Evolutionary conservation across 2,888 invertebrate genomes (phyloP).

Genomic region (Oscheius sp.): DNA sequence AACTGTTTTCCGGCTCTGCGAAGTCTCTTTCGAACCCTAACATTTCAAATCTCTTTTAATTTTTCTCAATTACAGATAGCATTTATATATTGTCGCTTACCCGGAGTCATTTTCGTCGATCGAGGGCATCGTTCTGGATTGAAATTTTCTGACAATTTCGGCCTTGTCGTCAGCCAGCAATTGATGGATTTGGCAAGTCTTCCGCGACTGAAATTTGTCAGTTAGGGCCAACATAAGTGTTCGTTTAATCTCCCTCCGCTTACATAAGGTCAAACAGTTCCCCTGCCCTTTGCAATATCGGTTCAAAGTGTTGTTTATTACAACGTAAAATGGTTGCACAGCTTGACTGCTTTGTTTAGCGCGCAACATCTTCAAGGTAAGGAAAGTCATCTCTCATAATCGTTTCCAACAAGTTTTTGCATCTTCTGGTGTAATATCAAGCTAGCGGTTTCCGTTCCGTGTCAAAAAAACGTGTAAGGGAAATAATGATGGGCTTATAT

Average conservation of each 20-base stretch:
- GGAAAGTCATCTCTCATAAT: constrained; percentile 7
- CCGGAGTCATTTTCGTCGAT: constrained; percentile 23
- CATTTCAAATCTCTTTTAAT: not conserved
- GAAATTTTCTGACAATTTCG: constrained; percentile 46
- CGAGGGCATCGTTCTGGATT: constrained; percentile 35
- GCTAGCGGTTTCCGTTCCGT: not conserved
- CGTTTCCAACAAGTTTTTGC: no score
- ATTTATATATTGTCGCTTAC: not conserved
- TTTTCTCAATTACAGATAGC: not conserved
- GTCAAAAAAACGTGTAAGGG: not conserved
- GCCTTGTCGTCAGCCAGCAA: constrained; percentile 47
- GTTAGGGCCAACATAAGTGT: not conserved
- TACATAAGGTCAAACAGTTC: not conserved
- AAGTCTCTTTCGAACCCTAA: not conserved
- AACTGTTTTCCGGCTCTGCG: not conserved
- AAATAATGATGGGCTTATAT: no score
- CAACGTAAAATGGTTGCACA: constrained; percentile 7
- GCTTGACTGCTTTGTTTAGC: constrained; percentile 23
- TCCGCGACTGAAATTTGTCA: constrained; percentile 18
- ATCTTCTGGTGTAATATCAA: not conserved
- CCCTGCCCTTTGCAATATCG: not conserved
- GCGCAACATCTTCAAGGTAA: not conserved
- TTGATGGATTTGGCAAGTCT: constrained; percentile 43
- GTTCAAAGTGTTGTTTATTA: constrained; percentile 28
- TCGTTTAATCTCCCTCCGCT: not conserved